phyloP scores from a whole-genome alignment of 1,140 invertebrate species.

The Meloidogyne hapla region DNA sequence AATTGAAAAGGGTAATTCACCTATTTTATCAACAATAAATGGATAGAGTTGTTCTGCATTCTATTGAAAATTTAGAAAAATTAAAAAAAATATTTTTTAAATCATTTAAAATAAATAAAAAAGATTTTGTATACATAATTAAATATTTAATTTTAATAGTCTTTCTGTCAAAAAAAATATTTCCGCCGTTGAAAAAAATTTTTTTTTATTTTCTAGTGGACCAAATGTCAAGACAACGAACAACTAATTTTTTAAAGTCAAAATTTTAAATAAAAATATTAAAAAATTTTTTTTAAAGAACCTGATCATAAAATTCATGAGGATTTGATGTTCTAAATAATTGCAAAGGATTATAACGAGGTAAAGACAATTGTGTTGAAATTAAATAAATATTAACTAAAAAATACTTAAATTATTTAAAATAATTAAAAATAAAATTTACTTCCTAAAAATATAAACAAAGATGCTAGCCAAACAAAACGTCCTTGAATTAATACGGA shows the following conservation, averaged over 20 bases:
- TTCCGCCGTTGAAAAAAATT: too few relatives aligned
- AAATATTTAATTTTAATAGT: too few relatives aligned
- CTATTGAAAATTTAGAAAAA: background rate
- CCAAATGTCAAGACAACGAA: too few relatives aligned
- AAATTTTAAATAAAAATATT: too few relatives aligned
- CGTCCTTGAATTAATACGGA: conserved; percentile 52
- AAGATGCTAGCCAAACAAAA: conserved; percentile 50
- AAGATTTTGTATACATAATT: too few relatives aligned
- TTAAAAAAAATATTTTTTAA: too few relatives aligned
- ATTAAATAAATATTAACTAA: conserved; percentile 38
- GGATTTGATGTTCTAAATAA: conserved; percentile 53
- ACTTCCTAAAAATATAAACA: conserved; percentile 39
- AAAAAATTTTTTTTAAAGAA: too few relatives aligned
- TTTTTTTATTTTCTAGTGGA: too few relatives aligned
- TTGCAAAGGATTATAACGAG: conserved; percentile 63
- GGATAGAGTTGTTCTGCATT: conserved; percentile 57
- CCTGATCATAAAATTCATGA: conserved; percentile 59
- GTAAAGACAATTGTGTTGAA: conserved; percentile 48
- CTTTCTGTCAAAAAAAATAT: too few relatives aligned
- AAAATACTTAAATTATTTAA: conserved; percentile 1
- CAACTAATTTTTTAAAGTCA: too few relatives aligned
- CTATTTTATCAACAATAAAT: conserved; percentile 54
- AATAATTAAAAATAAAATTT: background rate
- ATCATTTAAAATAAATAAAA: background rate
- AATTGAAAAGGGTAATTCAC: conserved; percentile 45